Evolutionary conservation across 37 sponge, comb jelly and placozoan species (phyloP), one percentile per base, ranked within the genome.

Genomic region (Oopsacas minuta): DNA sequence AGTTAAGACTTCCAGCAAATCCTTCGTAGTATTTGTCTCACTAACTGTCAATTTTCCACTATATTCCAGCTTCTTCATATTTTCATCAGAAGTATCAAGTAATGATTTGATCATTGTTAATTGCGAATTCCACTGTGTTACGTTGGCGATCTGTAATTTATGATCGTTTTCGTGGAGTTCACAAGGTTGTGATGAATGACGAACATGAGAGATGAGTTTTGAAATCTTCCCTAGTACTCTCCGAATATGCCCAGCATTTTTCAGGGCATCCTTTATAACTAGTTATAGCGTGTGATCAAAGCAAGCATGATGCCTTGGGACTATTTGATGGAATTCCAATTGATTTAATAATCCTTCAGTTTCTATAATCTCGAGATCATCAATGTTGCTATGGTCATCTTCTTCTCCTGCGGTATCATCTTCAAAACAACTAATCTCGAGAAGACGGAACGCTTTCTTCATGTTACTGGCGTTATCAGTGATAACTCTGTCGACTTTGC

Each of bases 51-150:
- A 17, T 20, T 82, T 5, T 17, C 28, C 35, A 34, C 38, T 23
- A 82, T 5, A 3, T 34, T 5, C 83, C 36, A 82, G 39, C 7
- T 1, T 12, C 10, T 82, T 38, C 5, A 82, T 3, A 7, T 34
- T 82, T 12, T 82, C 36, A 12, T 10, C 23, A 38, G 35, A 1
- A 25, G 36, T 25, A 28, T 36, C n/a, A 7, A 82, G 36, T 1
- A 82, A 1, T 22, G 83, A 82, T 82, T 17, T 82, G 22, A 82
- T 1, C 85, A 84, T 84, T 20, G 34, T 82, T 10, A 34, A 38
- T 28, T 82, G 36, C 7, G 35, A 82, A 7, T 34, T 82, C 83
- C 36, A 34, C 3, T 38, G 17, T 36, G 83, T 82, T 34, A 34
- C 36, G 36, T 37, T 82, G 1, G 17, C 36, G 20, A 38, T 38